Percentiles rank a stretch among this genome's conserved stretches.
Evolutionary conservation across 2,113 vertebrate species (phyloP).

Genomic region (Vimba vimba): DNA sequence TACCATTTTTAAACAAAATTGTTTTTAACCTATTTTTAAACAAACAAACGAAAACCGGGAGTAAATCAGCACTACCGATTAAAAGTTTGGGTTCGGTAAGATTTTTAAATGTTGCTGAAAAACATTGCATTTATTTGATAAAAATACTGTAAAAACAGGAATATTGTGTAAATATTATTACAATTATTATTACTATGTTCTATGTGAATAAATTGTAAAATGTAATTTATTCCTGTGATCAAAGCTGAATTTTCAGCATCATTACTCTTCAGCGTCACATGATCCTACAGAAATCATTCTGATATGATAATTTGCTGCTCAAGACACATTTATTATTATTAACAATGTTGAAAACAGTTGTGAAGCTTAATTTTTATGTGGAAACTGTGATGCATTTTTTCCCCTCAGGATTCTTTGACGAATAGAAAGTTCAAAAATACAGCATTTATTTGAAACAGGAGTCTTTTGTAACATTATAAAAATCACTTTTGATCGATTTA

Average conservation of each 20-base stretch:
- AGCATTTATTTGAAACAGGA: background rate
- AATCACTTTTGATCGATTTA: background rate
- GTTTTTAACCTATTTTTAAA: too few species aligned
- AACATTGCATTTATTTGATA: background rate
- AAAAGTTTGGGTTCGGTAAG: background rate
- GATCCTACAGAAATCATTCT: background rate
- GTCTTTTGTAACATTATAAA: background rate
- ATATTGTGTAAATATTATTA: background rate
- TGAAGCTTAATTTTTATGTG: background rate
- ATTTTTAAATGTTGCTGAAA: too few species aligned
- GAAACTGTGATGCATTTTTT: background rate
- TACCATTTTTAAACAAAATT: background rate
- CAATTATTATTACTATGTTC: too few species aligned
- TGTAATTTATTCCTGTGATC: background rate
- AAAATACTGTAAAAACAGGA: background rate
- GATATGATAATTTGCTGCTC: background rate
- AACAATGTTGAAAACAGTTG: background rate
- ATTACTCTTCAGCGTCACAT: background rate
- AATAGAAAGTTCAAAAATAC: background rate
- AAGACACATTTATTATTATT: too few species aligned
- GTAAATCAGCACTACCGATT: background rate
- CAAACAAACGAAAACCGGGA: background rate
- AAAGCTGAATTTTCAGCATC: background rate
- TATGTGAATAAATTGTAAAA: background rate
- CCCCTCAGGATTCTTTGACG: background rate